Percentiles rank a stretch among this genome's conserved stretches.
Conservation (phyloP, 1,140 invertebrate species). For the Agrilus planipennis region DNA sequence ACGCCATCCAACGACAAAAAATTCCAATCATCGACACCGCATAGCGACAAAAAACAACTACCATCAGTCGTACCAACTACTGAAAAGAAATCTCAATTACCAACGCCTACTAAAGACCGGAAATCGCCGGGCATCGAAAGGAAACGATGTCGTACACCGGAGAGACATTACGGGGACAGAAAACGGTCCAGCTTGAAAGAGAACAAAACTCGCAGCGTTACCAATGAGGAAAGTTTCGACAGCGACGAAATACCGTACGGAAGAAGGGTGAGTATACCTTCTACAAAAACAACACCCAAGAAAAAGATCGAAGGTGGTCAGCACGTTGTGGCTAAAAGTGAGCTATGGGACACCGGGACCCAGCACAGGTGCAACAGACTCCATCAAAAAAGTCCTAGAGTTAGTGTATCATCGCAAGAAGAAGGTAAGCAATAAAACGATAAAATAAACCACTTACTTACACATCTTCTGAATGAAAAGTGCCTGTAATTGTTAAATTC, state of each 20-base stretch:
- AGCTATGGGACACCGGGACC: slow-evolving; percentile 32
- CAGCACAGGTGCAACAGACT: slow-evolving; percentile 27
- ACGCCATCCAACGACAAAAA: no score
- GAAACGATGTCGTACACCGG: slow-evolving; percentile 4
- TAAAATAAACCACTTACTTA: neutral
- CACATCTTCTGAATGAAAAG: neutral
- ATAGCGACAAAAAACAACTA: no score
- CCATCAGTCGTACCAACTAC: neutral
- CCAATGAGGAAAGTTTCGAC: slow-evolving; percentile 3
- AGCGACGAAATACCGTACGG: slow-evolving; percentile 14
- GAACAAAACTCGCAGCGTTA: slow-evolving; percentile 6
- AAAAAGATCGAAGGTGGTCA: slow-evolving; percentile 28
- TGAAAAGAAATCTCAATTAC: slow-evolving; percentile 9
- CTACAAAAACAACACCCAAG: slow-evolving; percentile 17
- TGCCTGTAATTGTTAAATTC: no score
- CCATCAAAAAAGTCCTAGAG: slow-evolving; percentile 23
- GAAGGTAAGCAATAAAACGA: slow-evolving; percentile 14
- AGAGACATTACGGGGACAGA: slow-evolving; percentile 9
- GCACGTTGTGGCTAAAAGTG: slow-evolving; percentile 32
- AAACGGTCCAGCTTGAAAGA: slow-evolving; percentile 15
- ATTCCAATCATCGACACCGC: no score
- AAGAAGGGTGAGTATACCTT: slow-evolving; percentile 21
- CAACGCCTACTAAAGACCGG: slow-evolving; percentile 7
- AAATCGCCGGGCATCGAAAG: slow-evolving; percentile 12
- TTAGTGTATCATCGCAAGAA: slow-evolving; percentile 24